Conservation (phyloP, 1,140 invertebrate species). For the Heterodera schachtii region DNA sequence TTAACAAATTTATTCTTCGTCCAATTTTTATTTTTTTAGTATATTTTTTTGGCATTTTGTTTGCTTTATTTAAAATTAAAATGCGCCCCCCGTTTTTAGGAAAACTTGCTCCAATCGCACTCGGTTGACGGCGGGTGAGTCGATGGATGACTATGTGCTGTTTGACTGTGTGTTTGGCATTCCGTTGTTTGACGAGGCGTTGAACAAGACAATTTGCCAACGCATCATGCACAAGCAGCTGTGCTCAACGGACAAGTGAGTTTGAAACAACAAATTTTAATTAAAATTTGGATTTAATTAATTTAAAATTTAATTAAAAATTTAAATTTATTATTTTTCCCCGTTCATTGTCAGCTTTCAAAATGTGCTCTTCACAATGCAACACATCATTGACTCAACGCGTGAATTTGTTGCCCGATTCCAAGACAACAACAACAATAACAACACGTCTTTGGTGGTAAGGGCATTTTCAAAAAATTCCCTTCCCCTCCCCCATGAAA, state of each 20-base stretch:
- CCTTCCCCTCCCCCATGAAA: too few species aligned
- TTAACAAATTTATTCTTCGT: not conserved
- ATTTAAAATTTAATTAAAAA: not conserved
- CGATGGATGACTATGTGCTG: constrained; percentile 58
- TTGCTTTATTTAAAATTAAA: too few species aligned
- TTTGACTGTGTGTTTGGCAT: constrained; percentile 63
- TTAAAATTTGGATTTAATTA: not conserved
- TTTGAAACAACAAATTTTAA: constrained; percentile 3
- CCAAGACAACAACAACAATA: not conserved
- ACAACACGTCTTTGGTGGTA: not conserved
- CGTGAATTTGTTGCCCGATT: constrained; percentile 35
- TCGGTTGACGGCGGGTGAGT: constrained; percentile 40
- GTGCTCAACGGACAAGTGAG: constrained; percentile 51
- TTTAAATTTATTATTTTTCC: not conserved
- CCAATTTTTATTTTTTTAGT: not conserved
- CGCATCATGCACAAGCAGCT: constrained; percentile 47
- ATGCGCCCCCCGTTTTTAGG: constrained; percentile 26
- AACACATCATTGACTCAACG: constrained; percentile 40
- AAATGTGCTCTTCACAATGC: constrained; percentile 51
- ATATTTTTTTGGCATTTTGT: too few species aligned
- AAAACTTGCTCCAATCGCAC: constrained; percentile 41
- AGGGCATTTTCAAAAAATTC: not conserved
- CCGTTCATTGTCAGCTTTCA: constrained; percentile 53
- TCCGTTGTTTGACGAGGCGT: constrained; percentile 58
- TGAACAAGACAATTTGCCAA: constrained; percentile 58